These are phyloP conservation scores for Philaethria dido DNA, from an alignment of 2,888 invertebrate species.

Conservation along the genomic window DNA sequence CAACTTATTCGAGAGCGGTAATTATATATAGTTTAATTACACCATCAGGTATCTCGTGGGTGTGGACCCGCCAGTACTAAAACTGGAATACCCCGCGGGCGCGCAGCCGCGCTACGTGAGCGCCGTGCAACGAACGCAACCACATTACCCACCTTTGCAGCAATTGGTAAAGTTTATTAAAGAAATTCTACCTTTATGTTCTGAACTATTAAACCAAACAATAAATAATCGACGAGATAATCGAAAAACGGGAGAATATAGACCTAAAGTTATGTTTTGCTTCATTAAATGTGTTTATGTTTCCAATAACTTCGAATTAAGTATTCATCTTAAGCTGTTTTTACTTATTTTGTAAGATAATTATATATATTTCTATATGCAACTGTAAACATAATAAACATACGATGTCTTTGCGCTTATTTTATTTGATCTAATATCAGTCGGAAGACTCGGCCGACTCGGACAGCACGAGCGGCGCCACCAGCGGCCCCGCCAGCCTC, in stretches of 20 bases:
- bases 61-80: conserved; percentile 92
- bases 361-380: too few species aligned
- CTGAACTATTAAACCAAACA: conserved; percentile 1
- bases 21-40: not conserved
- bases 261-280: not conserved
- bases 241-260: not conserved
- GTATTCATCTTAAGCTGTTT: not conserved
- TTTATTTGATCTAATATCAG: conserved; percentile 48
- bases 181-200: not conserved
- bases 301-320: not conserved
- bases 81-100: conserved; percentile 86
- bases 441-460: conserved; percentile 73
- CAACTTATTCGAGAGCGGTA: too few species aligned
- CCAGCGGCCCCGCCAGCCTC: conserved; percentile 60
- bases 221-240: conserved; percentile 4
- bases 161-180: conserved; percentile 58
- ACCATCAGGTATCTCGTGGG: conserved; percentile 92
- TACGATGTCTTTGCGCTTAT: not conserved
- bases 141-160: conserved; percentile 75
- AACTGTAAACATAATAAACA: too few species aligned
- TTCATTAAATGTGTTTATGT: not conserved
- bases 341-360: too few species aligned
- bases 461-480: conserved; percentile 55
- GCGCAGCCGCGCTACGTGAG: conserved; percentile 88
- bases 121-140: conserved; percentile 85